Evolutionary conservation across 1,140 invertebrate species (phyloP), one percentile per base, ranked within the genome.

Genomic region (Tetragonula clypearis): DNA sequence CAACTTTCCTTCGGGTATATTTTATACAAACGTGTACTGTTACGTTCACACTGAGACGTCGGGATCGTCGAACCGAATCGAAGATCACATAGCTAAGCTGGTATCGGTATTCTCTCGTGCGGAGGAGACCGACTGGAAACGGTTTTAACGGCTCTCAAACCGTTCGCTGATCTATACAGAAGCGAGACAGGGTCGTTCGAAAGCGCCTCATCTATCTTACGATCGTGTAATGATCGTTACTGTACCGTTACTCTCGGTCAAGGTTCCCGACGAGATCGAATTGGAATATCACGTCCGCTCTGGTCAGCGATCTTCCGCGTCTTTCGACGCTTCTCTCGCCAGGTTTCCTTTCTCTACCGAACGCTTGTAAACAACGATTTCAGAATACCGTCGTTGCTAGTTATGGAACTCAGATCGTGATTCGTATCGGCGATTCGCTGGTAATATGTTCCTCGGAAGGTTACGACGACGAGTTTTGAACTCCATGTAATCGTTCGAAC

Each of bases 221-320:
- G 80, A 92, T 92, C 90, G 83, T 85, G 77, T 88, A 90, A 87
- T 83, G 87, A 92, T 88, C 85, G 87, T 82, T 78, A 66, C 58
- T 82, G 80, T 92, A 92, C 92, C 92, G 92, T 93, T 93, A 93
- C 88, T 89, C 91, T 92, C 90, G 92, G 92, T 93, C 92, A 93
- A 92, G 92, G 92, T 93, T 90, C 84, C 87, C 82, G 71, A 53
- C 86, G 85, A 85, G 90, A 90, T 92, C 81, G 83, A 90, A 91
- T 91, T 86, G 86, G 76, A 92, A 90, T 91, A 85, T 86, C 85
- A 84, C 85, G 86, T 82, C 88, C 83, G 49, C 85, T 58, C 60
- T 68, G 76, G 75, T 82, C 84, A 86, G 56, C 73, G 73, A 83
- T 89, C 86, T 71, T 72, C 17, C 55, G 17, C 35, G 21, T 49